phyloP scores from a whole-genome alignment of 2,888 invertebrate genomes.

The Antheraea yamamai region DNA sequence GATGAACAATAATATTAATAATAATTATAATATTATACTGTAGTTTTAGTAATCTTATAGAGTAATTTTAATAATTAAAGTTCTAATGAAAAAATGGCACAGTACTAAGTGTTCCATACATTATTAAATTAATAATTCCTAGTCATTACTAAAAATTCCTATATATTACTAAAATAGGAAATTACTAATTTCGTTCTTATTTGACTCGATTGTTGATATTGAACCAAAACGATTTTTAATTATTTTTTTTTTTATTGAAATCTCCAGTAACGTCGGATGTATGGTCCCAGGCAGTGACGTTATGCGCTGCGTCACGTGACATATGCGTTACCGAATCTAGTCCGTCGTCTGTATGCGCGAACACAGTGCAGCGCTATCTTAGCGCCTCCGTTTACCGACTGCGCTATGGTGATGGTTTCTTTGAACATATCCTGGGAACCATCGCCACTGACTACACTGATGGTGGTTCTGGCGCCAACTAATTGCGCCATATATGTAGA shows the following conservation, averaged over 20 bases:
- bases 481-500: background rate
- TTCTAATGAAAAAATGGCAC: too few relatives aligned
- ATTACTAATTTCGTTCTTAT: too few relatives aligned
- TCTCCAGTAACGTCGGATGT: constrained; percentile 79
- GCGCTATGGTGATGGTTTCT: constrained; percentile 50
- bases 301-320: constrained; percentile 79
- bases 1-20: too few relatives aligned
- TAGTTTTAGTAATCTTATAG: too few relatives aligned
- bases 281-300: constrained; percentile 84
- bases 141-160: too few relatives aligned
- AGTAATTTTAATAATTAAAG: too few relatives aligned
- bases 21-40: too few relatives aligned
- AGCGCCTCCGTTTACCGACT: constrained; percentile 54
- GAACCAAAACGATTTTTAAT: too few relatives aligned
- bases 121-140: too few relatives aligned
- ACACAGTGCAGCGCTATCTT: constrained; percentile 56
- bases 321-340: constrained; percentile 45
- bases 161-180: too few relatives aligned
- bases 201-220: too few relatives aligned
- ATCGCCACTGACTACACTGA: constrained; percentile 43
- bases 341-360: constrained; percentile 36
- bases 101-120: too few relatives aligned
- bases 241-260: background rate
- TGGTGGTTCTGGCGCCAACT: background rate
- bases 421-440: constrained; percentile 41